Conservation (phyloP, 2,797 vertebrate species). For the Pterois miles region DNA sequence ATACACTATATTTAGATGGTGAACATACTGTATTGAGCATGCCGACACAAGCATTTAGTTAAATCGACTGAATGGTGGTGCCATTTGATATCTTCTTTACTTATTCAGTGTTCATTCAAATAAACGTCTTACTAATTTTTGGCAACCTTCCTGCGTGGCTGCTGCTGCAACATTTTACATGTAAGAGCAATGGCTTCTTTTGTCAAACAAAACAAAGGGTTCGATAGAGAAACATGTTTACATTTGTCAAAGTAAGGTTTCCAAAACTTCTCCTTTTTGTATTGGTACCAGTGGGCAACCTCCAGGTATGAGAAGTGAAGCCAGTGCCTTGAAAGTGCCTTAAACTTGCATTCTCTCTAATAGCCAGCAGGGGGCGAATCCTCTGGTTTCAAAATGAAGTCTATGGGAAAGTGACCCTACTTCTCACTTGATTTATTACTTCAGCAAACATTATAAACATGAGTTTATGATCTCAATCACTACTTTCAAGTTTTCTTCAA, state of each 20-base stretch:
- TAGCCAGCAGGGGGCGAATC: too few species aligned
- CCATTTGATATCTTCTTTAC: background rate
- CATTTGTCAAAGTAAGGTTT: background rate
- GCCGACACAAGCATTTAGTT: background rate
- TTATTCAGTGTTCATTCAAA: background rate
- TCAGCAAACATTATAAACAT: too few species aligned
- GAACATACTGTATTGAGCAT: too few species aligned
- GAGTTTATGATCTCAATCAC: too few species aligned
- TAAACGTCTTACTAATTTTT: background rate
- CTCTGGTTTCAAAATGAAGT: too few species aligned
- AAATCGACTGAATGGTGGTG: background rate
- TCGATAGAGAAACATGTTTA: background rate
- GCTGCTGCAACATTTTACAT: background rate
- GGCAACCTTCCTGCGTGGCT: background rate
- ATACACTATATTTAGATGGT: too few species aligned
- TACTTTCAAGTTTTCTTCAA: too few species aligned
- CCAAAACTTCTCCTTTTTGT: background rate
- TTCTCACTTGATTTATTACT: too few species aligned
- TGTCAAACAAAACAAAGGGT: background rate
- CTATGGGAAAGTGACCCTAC: fast-evolving
- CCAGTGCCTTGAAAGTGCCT: too few species aligned
- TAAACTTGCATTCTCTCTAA: too few species aligned
- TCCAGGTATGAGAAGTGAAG: too few species aligned
- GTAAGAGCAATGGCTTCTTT: background rate
- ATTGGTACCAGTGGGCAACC: background rate